Evolutionary conservation across 2,888 invertebrate species (phyloP).

Genomic region (Pseudococcus viburni): DNA sequence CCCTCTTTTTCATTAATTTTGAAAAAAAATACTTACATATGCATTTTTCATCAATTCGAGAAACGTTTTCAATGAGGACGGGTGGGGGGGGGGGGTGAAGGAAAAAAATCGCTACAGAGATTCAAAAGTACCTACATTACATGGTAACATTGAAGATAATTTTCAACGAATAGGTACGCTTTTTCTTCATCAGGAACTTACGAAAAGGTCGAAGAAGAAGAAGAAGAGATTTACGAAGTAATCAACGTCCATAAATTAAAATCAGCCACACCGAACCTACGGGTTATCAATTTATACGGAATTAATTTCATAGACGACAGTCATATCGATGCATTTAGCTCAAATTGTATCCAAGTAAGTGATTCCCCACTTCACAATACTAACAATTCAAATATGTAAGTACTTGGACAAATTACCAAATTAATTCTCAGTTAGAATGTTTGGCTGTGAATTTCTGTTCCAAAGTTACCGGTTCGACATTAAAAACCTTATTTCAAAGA

Average conservation of each 20-base stretch:
- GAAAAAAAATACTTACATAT: too few relatives aligned
- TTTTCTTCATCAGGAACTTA: conserved; percentile 81
- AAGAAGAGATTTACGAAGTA: conserved; percentile 99
- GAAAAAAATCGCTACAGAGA: too few relatives aligned
- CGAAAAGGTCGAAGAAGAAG: conserved; percentile 97
- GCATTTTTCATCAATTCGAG: too few relatives aligned
- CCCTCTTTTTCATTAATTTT: too few relatives aligned
- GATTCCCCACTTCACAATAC: neutral
- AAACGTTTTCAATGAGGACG: too few relatives aligned
- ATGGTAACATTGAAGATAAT: too few relatives aligned
- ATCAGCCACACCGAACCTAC: conserved; percentile 96
- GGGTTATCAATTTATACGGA: conserved; percentile 98
- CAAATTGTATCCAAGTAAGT: conserved; percentile 89
- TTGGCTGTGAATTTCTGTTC: conserved; percentile 97
- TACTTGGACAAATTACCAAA: neutral
- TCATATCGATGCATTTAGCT: conserved; percentile 97
- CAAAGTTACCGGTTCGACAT: conserved; percentile 95
- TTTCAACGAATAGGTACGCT: too few relatives aligned
- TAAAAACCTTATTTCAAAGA: conserved; percentile 93
- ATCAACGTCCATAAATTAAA: conserved; percentile 99
- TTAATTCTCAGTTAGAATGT: conserved; percentile 85
- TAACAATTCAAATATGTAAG: neutral
- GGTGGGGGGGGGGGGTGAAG: too few relatives aligned
- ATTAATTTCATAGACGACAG: conserved; percentile 99
- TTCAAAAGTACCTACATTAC: too few relatives aligned